Conservation (phyloP, 2,888 invertebrate genomes). For the Serrognathus titanus region DNA sequence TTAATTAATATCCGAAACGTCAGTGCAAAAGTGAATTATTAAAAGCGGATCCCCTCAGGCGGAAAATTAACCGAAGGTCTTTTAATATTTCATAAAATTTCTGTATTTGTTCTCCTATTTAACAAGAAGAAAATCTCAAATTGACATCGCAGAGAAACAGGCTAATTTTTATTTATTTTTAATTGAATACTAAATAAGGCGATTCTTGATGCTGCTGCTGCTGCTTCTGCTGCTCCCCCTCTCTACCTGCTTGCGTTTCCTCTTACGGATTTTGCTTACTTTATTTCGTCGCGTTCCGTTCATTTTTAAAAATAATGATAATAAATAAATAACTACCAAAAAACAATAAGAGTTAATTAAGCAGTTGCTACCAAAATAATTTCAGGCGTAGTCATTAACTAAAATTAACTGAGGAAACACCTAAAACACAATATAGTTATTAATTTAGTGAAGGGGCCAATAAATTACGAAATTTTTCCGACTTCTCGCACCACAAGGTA, state of each 20-base stretch:
- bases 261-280: no score
- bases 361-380: no score
- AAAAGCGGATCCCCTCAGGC: constrained; percentile 32
- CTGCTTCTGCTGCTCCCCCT: background rate
- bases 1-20: constrained; percentile 22
- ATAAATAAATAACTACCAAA: no score
- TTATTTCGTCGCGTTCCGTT: no score
- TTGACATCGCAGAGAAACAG: constrained; percentile 29
- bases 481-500: constrained; percentile 38
- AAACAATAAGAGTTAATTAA: no score
- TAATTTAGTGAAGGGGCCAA: constrained; percentile 37
- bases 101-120: constrained; percentile 38
- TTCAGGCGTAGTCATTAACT: background rate
- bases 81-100: constrained; percentile 41
- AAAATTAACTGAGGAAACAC: constrained; percentile 19
- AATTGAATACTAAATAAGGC: constrained; percentile 29
- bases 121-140: constrained; percentile 29
- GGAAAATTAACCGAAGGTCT: constrained; percentile 41
- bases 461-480: constrained; percentile 44
- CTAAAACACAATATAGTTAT: constrained; percentile 32
- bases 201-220: background rate
- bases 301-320: no score
- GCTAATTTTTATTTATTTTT: constrained; percentile 21
- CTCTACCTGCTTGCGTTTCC: background rate
- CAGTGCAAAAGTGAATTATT: constrained; percentile 30